Base-by-base conservation (phyloP, 2,888 invertebrate genomes). In the Tachina fera region DNA sequence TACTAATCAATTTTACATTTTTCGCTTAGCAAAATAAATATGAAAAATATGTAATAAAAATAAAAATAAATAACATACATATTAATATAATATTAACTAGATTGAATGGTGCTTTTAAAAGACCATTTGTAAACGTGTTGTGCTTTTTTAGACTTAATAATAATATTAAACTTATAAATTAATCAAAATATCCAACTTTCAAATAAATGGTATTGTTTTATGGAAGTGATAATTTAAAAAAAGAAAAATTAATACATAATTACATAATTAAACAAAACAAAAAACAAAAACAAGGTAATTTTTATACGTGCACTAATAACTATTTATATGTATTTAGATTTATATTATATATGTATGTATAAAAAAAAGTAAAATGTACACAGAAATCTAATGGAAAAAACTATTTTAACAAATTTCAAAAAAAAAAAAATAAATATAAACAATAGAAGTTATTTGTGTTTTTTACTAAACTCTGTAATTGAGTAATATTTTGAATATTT, bases 71-170 rank as follows among this genome's bases (percentile, higher is more conserved):
- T 39, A 61, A 61, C 6, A 61, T 68, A 22, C 22, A 58, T 70
- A 31, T 31, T 31, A 31, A 31, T 31, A 31, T 31, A 31, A 31
- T 31, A 31, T 61, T 77, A 75, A 83, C 76, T 86, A 83, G 83
- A 86, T 83, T 83, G 67, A 86, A 91, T 91, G 91, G 91, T 91
- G 89, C 91, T 91, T 91, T 86, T 88, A 90, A 91, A 91, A 91
- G 89, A 90, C 91, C 91, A 91, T 91, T 91, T 91, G 91, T 90
- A 91, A 91, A 91, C 90, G 92, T 91, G 92, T 91, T 91, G 91
- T 91, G 91, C 91, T 91, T 91, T 88, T 91, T 91, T 91, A 90
- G 91, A 89, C 89, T 91, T 91, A 91, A 91, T 91, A 91, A 91
- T 91, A 53, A 61, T 88, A 90, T 87, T 87, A 71, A 68, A 82